Conservation (phyloP, 2,888 invertebrate genomes). For the Keiferia lycopersicella region DNA sequence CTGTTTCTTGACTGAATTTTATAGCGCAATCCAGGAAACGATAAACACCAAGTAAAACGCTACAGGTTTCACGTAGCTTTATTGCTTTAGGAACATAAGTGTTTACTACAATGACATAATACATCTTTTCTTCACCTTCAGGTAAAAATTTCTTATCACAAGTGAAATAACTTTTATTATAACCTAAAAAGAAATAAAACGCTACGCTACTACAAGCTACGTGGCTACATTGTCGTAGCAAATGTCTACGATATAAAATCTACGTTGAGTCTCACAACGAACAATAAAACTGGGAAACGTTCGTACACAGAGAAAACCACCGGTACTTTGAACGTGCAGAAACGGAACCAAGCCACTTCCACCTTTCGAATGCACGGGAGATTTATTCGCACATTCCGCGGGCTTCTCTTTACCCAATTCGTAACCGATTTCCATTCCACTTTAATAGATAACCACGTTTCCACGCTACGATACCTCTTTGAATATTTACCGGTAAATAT, state of each 20-base stretch:
- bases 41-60: no score
- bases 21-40: no score
- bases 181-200: background rate
- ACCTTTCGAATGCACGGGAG: conserved; percentile 35
- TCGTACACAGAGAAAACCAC: conserved; percentile 5
- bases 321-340: conserved; percentile 38
- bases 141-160: no score
- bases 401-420: conserved; percentile 18
- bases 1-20: no score
- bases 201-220: conserved; percentile 5
- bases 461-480: no score
- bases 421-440: background rate
- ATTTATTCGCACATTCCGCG: conserved; percentile 19
- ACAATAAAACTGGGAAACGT: conserved; percentile 6
- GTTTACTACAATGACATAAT: no score
- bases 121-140: no score
- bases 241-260: conserved; percentile 10
- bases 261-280: background rate
- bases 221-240: background rate
- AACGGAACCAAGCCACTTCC: conserved; percentile 44
- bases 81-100: no score
- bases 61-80: no score
- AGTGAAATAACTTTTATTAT: no score
- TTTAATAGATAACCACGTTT: background rate
- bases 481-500: no score